phyloP scores from a whole-genome alignment of 2,113 vertebrate genomes.

The Hydropotes inermis region DNA sequence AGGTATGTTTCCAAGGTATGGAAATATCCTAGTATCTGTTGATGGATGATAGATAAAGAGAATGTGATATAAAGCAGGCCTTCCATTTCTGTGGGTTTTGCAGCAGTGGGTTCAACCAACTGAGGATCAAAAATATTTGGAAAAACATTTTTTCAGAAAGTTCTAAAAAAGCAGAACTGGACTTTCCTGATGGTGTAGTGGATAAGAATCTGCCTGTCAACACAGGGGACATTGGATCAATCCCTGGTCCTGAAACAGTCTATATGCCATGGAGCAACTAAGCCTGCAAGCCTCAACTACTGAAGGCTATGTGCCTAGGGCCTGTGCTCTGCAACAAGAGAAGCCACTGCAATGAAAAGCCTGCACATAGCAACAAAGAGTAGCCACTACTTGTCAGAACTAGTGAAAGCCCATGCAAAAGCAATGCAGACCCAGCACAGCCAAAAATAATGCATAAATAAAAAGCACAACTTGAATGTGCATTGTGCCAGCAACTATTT shows the following conservation, averaged over 20 bases:
- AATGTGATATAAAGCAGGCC: neutral
- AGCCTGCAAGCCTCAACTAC: neutral
- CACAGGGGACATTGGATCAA: neutral
- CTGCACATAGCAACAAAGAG: neutral
- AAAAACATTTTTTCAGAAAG: neutral
- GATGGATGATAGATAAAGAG: neutral
- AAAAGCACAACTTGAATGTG: neutral
- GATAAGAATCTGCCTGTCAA: neutral
- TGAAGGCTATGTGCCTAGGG: neutral
- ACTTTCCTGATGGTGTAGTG: neutral
- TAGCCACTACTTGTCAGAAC: neutral
- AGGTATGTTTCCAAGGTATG: too few relatives aligned
- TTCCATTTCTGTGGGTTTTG: neutral
- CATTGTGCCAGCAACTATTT: neutral
- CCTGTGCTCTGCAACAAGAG: neutral
- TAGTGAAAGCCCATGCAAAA: neutral
- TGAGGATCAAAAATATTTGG: neutral
- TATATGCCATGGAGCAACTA: neutral
- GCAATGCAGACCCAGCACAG: neutral
- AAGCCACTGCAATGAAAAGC: neutral
- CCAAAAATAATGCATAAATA: neutral
- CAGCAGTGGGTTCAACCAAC: neutral
- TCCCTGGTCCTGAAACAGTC: neutral
- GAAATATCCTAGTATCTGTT: neutral
- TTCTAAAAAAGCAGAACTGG: neutral